phyloP scores from a whole-genome alignment of 2,888 invertebrate species.

The Tetropium fuscum region DNA sequence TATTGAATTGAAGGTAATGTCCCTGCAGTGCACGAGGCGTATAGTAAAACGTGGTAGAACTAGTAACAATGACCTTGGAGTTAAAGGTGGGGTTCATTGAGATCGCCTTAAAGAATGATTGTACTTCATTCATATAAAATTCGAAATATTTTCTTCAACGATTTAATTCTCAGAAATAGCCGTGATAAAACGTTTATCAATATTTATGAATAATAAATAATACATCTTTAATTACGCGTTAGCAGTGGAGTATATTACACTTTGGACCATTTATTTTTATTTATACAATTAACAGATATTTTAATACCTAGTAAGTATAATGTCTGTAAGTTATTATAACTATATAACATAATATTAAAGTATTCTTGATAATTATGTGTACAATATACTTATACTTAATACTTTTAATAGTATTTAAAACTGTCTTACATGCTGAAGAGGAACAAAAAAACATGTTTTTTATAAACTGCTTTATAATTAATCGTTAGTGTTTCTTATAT shows the following conservation, averaged over 20 bases:
- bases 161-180: constrained; percentile 12
- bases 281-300: too few species aligned
- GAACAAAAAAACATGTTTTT: too few species aligned
- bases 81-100: constrained; percentile 23
- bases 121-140: constrained; percentile 13
- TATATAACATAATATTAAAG: too few species aligned
- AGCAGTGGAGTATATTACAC: constrained; percentile 27
- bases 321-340: too few species aligned
- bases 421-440: too few species aligned
- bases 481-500: too few species aligned
- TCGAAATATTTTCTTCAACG: constrained; percentile 9
- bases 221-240: constrained; percentile 26
- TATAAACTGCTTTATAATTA: too few species aligned
- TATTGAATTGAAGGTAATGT: constrained; percentile 21
- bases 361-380: too few species aligned
- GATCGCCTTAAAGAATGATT: not conserved
- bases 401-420: too few species aligned
- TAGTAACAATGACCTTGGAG: constrained; percentile 20
- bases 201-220: constrained; percentile 21
- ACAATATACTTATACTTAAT: too few species aligned
- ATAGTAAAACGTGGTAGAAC: too few species aligned
- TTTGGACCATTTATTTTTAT: constrained; percentile 20
- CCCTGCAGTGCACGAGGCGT: constrained; percentile 5
- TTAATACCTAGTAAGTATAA: too few species aligned
- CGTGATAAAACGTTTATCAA: constrained; percentile 26